Conservation (phyloP, 2,113 vertebrate genomes). For the Redunca redunca region DNA sequence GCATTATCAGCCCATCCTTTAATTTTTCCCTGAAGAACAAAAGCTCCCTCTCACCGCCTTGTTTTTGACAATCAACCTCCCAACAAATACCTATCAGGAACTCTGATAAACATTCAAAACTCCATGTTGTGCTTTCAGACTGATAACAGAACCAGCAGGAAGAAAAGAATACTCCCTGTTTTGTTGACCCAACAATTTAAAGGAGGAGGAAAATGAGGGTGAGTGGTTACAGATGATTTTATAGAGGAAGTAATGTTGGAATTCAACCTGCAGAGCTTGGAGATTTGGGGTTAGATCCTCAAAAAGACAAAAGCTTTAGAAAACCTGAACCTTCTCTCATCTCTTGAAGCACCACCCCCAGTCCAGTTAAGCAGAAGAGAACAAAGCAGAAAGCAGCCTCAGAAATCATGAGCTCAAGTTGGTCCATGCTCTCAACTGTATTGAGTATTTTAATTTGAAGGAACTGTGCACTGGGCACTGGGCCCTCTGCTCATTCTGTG, state of each 20-base stretch:
- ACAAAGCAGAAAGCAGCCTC: neutral
- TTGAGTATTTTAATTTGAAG: neutral
- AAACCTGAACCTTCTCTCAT: neutral
- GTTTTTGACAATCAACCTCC: neutral
- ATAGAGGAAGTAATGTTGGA: neutral
- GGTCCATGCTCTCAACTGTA: neutral
- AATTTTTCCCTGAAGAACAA: neutral
- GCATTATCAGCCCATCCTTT: neutral
- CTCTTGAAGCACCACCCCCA: neutral
- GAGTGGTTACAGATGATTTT: neutral
- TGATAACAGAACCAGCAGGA: neutral
- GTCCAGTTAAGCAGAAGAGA: neutral
- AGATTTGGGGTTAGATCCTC: neutral
- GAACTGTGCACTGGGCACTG: neutral
- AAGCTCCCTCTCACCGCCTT: too few species aligned
- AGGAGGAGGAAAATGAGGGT: neutral
- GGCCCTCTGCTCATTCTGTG: neutral
- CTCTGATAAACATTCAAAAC: neutral
- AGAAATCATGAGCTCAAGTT: too few species aligned
- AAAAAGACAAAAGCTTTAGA: neutral
- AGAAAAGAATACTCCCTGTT: neutral
- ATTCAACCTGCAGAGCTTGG: neutral
- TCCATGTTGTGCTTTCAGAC: neutral
- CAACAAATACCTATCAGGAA: neutral
- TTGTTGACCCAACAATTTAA: neutral